phyloP scores from a whole-genome alignment of 2,113 vertebrate species.

The Pituophis catenifer region DNA sequence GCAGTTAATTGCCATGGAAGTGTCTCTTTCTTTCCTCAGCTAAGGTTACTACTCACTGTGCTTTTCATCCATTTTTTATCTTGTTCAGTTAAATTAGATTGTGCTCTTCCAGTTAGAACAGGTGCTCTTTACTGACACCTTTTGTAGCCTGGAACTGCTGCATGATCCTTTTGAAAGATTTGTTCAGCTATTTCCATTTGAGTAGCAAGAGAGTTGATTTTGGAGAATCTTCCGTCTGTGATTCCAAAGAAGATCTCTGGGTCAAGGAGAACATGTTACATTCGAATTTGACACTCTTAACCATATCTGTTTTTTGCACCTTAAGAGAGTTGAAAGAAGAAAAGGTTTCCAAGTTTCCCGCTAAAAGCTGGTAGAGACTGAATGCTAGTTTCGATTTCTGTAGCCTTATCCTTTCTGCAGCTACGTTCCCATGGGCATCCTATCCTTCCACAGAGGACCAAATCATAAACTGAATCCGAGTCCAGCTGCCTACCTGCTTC shows the following conservation, averaged over 20 bases:
- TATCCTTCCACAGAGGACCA: slow-evolving; percentile 12
- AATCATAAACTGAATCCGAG: background rate
- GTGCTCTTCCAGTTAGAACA: background rate
- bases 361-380: background rate
- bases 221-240: background rate
- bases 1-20: slow-evolving; percentile 11
- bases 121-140: background rate
- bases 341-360: background rate
- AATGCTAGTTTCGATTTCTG: background rate
- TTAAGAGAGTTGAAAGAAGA: background rate
- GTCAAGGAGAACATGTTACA: background rate
- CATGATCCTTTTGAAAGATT: background rate
- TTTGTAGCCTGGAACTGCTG: background rate
- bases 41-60: slow-evolving; percentile 15
- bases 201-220: background rate
- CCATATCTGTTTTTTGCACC: background rate
- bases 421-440: background rate
- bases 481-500: background rate
- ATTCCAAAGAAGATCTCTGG: background rate
- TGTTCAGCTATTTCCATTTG: background rate
- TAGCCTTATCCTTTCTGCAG: background rate
- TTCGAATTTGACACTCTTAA: background rate
- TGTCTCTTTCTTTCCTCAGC: background rate
- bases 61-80: slow-evolving; percentile 3
- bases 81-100: background rate